phyloP scores from a whole-genome alignment of 2,888 invertebrate species.

The Epirrita christyi region DNA sequence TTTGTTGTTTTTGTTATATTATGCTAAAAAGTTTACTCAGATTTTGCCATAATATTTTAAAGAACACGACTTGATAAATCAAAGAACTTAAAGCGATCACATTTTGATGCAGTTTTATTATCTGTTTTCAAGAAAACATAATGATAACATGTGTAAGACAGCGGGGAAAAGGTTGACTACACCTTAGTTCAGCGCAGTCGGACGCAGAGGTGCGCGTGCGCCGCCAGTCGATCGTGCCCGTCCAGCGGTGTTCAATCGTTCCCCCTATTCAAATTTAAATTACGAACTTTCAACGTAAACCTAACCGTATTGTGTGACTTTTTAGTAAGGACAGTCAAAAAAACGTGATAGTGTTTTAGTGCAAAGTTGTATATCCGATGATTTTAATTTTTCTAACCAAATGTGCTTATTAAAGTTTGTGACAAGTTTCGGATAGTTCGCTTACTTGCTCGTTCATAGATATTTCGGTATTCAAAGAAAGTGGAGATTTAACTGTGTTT shows the following conservation, averaged over 20 bases:
- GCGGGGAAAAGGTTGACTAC: constrained; percentile 57
- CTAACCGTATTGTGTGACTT: constrained; percentile 43
- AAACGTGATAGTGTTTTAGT: constrained; percentile 54
- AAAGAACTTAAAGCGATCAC: too few species aligned
- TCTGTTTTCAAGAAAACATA: not conserved
- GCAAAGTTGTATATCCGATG: constrained; percentile 43
- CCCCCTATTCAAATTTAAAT: constrained; percentile 54
- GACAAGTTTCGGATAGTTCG: constrained; percentile 71
- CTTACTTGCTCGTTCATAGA: constrained; percentile 55
- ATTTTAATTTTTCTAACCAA: constrained; percentile 40
- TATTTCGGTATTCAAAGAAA: constrained; percentile 47
- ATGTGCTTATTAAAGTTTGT: constrained; percentile 58
- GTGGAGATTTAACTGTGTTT: constrained; percentile 21
- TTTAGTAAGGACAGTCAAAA: constrained; percentile 41
- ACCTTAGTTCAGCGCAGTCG: constrained; percentile 58
- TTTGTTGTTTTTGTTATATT: too few species aligned
- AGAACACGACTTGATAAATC: not conserved
- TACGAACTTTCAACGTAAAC: constrained; percentile 63
- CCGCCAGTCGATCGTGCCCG: constrained; percentile 75
- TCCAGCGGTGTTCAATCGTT: constrained; percentile 63
- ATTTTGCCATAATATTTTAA: too few species aligned
- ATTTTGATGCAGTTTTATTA: not conserved
- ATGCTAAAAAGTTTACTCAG: too few species aligned
- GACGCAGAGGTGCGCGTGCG: constrained; percentile 72
- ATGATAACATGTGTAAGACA: constrained; percentile 9